Evolutionary conservation across 1,140 invertebrate genomes (phyloP).

Genomic region (Asobara japonica): DNA sequence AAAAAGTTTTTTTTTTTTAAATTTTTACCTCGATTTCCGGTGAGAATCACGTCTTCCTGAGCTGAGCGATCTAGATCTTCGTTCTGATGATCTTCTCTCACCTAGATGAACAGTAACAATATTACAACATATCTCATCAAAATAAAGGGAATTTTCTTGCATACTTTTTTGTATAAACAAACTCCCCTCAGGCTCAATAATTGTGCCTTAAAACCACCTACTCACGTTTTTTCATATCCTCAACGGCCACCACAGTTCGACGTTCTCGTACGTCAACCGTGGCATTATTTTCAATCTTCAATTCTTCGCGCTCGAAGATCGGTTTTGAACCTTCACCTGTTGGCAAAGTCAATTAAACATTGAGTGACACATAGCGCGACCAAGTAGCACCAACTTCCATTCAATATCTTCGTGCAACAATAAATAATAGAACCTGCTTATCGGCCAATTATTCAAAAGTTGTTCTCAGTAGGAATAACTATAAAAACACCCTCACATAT

Average conservation of each 20-base stretch:
- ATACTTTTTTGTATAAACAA: no score
- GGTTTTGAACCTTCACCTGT: constrained; percentile 49
- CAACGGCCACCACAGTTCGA: constrained; percentile 41
- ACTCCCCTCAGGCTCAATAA: no score
- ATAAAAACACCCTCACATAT: no score
- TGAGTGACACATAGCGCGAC: no score
- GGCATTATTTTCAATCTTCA: constrained; percentile 25
- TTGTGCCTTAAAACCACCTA: constrained; percentile 31
- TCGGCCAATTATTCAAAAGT: no score
- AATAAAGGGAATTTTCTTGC: no score
- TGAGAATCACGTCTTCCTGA: not conserved
- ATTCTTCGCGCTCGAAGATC: constrained; percentile 52
- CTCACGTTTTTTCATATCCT: constrained; percentile 36
- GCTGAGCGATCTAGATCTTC: not conserved
- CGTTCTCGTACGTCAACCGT: constrained; percentile 42
- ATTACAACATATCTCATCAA: no score
- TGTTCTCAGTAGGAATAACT: no score
- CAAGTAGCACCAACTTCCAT: no score
- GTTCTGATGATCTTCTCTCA: not conserved
- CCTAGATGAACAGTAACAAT: not conserved
- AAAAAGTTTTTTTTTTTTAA: no score
- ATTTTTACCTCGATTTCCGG: not conserved
- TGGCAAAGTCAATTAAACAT: not conserved
- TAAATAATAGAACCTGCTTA: no score
- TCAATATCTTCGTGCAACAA: no score